Base-by-base conservation (phyloP, 2,888 invertebrate genomes). In the Agonum fuliginosum region DNA sequence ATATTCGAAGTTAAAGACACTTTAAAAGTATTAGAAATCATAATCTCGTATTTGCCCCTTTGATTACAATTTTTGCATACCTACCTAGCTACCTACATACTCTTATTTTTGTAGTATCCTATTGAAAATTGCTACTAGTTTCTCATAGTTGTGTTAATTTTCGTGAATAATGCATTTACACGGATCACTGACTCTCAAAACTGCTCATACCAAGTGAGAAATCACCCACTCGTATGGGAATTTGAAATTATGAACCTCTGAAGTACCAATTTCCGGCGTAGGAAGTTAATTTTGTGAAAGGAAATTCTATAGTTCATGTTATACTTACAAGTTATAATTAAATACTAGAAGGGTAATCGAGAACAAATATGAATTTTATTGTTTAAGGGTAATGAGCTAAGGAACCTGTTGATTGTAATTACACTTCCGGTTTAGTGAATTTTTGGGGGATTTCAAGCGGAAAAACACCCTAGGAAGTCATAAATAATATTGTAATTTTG, bases 391-490 rank as follows among this genome's bases (percentile, higher is more conserved):
- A 62, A 62, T 62, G 58, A 62, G 58, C 58, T 62, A 62, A 30
- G 58, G n/a, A 62, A 62, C 58, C 58, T 62, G 58, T 62, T 62
- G 30, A 62, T 62, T 17, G 27, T 62, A 62, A 62, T 30, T 27
- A 4, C 30, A 62, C 58, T 62, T 62, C 58, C 58, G 58, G 58
- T 27, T 54, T 30, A 30, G 46, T 14, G 46, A n/a, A 30, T 27
- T 30, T 62, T 62, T 62, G 12, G 30, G 58, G 58, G 12, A 62
- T 62, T 62, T 62, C 58, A 62, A 62, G 14, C 58, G 58, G 58
- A 62, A 30, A 62, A 62, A 62, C 30, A 17, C 19, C 27, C 17
- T 17, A 30, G 30, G 58, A 62, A 30, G 27, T 17, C 14, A 62
- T 62, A 62, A 62, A 62, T 62, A 46, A 17, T 17, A 6, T 17